Base-by-base conservation (phyloP, 2,888 invertebrate genomes). In the Sphaerophoria rueppellii region DNA sequence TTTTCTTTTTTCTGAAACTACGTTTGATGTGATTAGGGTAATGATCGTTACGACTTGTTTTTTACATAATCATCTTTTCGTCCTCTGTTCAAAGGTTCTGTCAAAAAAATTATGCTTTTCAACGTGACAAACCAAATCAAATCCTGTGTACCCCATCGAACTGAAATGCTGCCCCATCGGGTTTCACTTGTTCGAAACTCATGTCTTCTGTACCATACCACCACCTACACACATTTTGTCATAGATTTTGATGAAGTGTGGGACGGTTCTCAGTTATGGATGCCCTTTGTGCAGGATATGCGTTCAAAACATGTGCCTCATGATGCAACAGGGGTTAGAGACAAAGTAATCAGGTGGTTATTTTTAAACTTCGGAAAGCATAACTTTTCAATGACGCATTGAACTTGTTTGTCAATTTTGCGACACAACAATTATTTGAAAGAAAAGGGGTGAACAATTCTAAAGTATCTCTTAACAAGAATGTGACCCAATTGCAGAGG, bases 101-200 rank as follows among this genome's bases (percentile, higher is more conserved):
- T 24, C 24, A 24, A 24, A 24, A 24, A 57, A 57, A 35, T 14
- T 58, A 16, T n/a, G n/a, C 12, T 24, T 40, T 60, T 6, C 24
- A 60, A 60, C 60, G 60, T 60, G 60, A 60, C 60, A 60, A 58
- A 40, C 16, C 40, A 58, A 37, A 16, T 37, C 5, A 11, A 16
- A 12, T 37, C 9, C 16, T 35, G 9, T 57, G 16, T 9, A 0
- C 16, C 14, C 7, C 57, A 67, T 48, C 4, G 37, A 9, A 11
- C n/a, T 40, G 16, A 60, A 40, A 48, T 11, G 40, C 12, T 1
- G 11, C 60, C 6, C 35, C 16, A 35, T 37, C 5, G 54, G 4
- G 32, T 46, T 73, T 73, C 73, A 73, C 69, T 69, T 80, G 80
- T 55, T 72, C 32, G 43, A 14, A 24, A 78, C 77, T 78, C 67